Evolutionary conservation across 2,113 vertebrate species (phyloP), one percentile per base, ranked within the genome.

Genomic region (Oenanthe melanoleuca): DNA sequence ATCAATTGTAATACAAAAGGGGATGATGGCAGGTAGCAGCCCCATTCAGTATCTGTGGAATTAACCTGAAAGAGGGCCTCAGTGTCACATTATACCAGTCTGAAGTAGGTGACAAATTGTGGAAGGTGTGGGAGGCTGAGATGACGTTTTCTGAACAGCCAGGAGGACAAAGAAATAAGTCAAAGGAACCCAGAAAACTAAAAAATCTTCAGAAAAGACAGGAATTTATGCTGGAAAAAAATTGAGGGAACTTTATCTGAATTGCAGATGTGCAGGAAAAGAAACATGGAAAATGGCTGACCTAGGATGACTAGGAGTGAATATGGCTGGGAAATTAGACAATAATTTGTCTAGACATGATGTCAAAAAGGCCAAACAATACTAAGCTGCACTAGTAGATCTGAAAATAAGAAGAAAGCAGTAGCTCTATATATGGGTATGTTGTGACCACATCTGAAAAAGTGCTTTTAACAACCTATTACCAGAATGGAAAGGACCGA

Each of bases 331-430:
- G 49, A 95, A 95, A 89, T 92, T 12, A 84, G 80, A 87, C 80
- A 95, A 81, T 47, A 75, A 80, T 92, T 95, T 89, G 89, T 93
- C 94, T 93, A 95, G 96, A 95, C 69, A 34, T 81, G 28, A 72
- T 87, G 86, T 93, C 73, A 81, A 87, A 97, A 95, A 91, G 87
- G 86, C 88, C 78, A 92, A 93, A 95, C 56, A 92, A 86, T 70
- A 80, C 80, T 53, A 63, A 84, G 70, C 40, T 96, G 77, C 61
- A 14, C 80, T 92, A 86, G 83, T 40, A 84, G 86, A 67, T 40
- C 71, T 75, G 65, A 96, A 88, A 95, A 84, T 25, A 83, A 91
- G n/a, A 66, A 91, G 8, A 33, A 9, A 6, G 77, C 5, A 1
- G 49, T 71, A 33, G 49, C 33, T 79, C 18, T 60, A 12, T 63